Conservation (phyloP, 2,888 invertebrate genomes). For the Diadegma fenestrale region DNA sequence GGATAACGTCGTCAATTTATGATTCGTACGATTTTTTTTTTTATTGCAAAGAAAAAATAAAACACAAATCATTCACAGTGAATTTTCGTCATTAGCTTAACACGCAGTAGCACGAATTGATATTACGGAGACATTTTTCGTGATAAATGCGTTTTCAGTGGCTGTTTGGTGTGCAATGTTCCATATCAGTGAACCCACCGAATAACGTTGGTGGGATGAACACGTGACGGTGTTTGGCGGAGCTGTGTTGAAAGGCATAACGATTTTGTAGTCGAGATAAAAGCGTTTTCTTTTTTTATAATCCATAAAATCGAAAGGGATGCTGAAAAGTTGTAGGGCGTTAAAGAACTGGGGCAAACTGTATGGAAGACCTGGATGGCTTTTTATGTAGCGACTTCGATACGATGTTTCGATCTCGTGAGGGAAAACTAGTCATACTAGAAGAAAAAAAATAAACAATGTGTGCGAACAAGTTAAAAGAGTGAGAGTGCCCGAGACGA, state of each 20-base stretch:
- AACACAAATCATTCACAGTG: background rate
- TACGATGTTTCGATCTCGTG: conserved; percentile 37
- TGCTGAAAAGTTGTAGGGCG: conserved; percentile 19
- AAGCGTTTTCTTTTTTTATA: conserved; percentile 13
- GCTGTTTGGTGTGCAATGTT: background rate
- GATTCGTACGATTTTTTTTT: background rate
- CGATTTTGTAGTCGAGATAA: conserved; percentile 32
- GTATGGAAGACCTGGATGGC: background rate
- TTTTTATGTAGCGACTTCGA: background rate
- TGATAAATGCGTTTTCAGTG: background rate
- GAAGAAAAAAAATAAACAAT: conserved; percentile 29
- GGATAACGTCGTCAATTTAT: background rate
- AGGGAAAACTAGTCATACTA: conserved; percentile 14
- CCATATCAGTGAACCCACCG: background rate
- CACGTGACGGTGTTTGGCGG: conserved; percentile 21
- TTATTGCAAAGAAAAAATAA: too few relatives aligned
- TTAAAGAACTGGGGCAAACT: conserved; percentile 40
- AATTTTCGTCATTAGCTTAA: background rate
- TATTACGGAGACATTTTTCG: background rate
- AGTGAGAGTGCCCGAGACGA: background rate
- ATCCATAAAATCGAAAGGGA: conserved; percentile 20
- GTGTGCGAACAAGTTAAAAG: background rate
- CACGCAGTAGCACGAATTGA: background rate
- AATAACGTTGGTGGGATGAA: background rate
- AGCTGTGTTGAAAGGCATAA: conserved; percentile 46